Conservation (phyloP, 1,140 invertebrate genomes). For the Heliconius hewitsoni region DNA sequence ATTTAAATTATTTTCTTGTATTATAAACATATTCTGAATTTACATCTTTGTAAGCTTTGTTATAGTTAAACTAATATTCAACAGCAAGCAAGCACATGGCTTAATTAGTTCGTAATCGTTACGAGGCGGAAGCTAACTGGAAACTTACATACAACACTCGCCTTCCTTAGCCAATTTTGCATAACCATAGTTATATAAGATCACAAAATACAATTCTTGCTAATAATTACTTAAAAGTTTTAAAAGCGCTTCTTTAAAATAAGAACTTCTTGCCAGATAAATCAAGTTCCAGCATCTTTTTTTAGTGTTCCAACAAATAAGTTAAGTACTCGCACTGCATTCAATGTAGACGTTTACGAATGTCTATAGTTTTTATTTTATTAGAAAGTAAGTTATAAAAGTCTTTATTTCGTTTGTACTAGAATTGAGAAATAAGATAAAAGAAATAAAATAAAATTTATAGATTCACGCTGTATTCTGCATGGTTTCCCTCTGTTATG, state of each 20-base stretch:
- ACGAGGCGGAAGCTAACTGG: constrained; percentile 12
- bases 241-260: constrained; percentile 4
- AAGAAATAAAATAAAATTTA: neutral
- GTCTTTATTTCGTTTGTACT: neutral
- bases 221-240: neutral
- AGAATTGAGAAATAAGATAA: neutral
- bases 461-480: too few relatives aligned
- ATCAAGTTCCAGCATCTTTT: constrained; percentile 20
- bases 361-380: constrained; percentile 16
- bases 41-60: neutral
- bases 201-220: neutral
- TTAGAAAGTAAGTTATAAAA: constrained; percentile 14
- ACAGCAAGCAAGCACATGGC: neutral
- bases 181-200: constrained; percentile 1
- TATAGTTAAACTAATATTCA: constrained; percentile 13
- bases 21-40: neutral
- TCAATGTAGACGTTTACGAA: constrained; percentile 23
- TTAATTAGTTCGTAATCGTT: constrained; percentile 14
- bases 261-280: constrained; percentile 12
- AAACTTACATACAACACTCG: constrained; percentile 5
- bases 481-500: too few relatives aligned
- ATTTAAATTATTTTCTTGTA: neutral
- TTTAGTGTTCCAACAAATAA: constrained; percentile 28
- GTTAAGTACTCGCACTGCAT: constrained; percentile 26
- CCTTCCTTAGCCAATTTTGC: constrained; percentile 12